phyloP scores from a whole-genome alignment of 2,888 invertebrate genomes.

The Tipula unca region DNA sequence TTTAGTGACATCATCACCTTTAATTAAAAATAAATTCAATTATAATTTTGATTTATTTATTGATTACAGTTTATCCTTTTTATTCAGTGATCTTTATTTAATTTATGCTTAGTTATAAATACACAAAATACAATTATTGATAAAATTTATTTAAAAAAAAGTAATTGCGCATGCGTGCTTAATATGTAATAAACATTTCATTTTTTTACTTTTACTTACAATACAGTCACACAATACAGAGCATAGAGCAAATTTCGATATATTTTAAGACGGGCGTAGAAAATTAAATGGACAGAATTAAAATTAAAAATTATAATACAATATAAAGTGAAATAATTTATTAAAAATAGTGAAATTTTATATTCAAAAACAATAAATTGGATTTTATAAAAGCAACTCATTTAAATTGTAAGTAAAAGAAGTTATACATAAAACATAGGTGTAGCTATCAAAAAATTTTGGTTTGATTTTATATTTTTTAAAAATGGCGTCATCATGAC shows the following conservation, averaged over 20 bases:
- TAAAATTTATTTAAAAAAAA: neutral
- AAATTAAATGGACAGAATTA: neutral
- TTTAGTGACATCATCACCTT: neutral
- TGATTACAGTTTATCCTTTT: neutral
- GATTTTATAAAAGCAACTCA: neutral
- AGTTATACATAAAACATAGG: neutral
- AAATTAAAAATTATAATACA: neutral
- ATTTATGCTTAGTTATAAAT: neutral
- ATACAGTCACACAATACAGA: neutral
- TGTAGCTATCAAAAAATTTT: neutral
- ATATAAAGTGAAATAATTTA: neutral
- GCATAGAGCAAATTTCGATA: neutral
- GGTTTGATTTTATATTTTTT: neutral
- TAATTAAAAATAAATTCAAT: neutral
- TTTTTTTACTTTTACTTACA: neutral
- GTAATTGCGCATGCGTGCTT: neutral
- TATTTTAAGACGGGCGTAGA: conserved; percentile 8
- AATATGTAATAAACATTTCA: neutral
- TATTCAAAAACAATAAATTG: neutral
- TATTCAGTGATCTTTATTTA: neutral
- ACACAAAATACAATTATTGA: neutral
- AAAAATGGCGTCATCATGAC: neutral
- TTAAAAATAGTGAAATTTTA: neutral
- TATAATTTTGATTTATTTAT: neutral
- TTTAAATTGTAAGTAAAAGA: neutral